Percentiles rank a stretch among this genome's conserved stretches.
These are phyloP conservation scores for Hypercompe scribonia DNA, from an alignment of 2,888 invertebrate species.

Conservation along the genomic window DNA sequence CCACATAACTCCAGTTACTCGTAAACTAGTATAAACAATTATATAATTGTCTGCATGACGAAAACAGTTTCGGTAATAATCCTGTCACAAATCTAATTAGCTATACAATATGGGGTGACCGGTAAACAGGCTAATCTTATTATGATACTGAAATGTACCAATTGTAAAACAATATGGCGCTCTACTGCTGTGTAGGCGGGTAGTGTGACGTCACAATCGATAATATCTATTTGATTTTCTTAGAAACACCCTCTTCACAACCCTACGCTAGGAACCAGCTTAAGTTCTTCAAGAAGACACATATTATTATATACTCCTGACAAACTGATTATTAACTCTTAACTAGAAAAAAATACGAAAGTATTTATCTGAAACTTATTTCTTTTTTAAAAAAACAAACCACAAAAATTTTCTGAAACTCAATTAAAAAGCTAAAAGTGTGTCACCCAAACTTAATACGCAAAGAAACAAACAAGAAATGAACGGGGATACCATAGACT, in stretches of 20 bases:
- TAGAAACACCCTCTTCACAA: neutral
- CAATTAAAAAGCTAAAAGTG: no score
- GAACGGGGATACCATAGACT: neutral
- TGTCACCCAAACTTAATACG: no score
- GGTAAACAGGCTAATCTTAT: constrained; percentile 48
- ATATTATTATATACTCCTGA: no score
- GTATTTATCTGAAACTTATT: no score
- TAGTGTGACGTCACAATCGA: neutral
- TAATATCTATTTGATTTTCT: neutral
- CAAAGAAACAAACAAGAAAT: neutral
- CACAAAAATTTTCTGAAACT: no score
- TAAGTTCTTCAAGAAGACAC: no score
- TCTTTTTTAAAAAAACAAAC: no score
- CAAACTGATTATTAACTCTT: no score
- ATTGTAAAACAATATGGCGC: constrained; percentile 11
- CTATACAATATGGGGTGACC: constrained; percentile 55
- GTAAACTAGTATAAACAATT: constrained; percentile 5
- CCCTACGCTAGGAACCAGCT: no score
- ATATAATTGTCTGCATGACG: constrained; percentile 17
- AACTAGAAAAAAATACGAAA: no score
- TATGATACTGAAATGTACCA: constrained; percentile 26
- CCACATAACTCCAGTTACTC: constrained; percentile 3
- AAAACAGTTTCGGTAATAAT: constrained; percentile 28
- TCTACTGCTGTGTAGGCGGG: neutral
- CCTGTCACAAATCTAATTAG: constrained; percentile 54